Evolutionary conservation across 2,888 invertebrate genomes (phyloP).

Genomic region (Pyrocoelia pectoralis): DNA sequence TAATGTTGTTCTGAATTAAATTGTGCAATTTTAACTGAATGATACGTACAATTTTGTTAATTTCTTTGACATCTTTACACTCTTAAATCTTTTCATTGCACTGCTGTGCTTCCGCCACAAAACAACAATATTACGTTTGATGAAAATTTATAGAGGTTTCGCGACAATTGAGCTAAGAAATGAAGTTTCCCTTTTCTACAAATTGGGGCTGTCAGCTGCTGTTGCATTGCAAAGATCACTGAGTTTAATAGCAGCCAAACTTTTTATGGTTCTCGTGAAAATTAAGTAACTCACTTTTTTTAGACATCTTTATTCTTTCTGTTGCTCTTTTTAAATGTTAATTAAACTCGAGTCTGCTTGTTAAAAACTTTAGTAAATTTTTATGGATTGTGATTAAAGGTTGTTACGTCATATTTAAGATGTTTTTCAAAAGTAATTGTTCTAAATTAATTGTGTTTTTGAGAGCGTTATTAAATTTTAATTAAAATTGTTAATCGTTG

Average conservation of each 20-base stretch:
- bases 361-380: conserved; percentile 11
- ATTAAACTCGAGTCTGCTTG: conserved; percentile 13
- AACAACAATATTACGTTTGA: conserved; percentile 19
- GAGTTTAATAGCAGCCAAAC: conserved; percentile 18
- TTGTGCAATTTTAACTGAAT: too few species aligned
- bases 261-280: conserved; percentile 21
- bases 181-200: conserved; percentile 31
- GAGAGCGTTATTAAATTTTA: conserved; percentile 3
- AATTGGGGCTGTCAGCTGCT: conserved; percentile 29
- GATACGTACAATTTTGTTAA: too few species aligned
- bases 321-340: conserved; percentile 25
- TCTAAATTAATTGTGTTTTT: background rate
- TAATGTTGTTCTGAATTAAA: too few species aligned
- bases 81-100: too few species aligned
- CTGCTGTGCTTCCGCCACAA: background rate
- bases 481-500: conserved; percentile 4
- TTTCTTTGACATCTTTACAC: too few species aligned
- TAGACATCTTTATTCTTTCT: conserved; percentile 16
- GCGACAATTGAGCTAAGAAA: conserved; percentile 22
- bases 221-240: conserved; percentile 24
- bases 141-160: conserved; percentile 27
- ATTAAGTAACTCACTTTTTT: conserved; percentile 25
- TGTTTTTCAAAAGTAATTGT: background rate
- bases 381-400: conserved; percentile 8
- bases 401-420: conserved; percentile 7